Conservation (phyloP, 2,113 vertebrate species). For the Coturnix japonica region DNA sequence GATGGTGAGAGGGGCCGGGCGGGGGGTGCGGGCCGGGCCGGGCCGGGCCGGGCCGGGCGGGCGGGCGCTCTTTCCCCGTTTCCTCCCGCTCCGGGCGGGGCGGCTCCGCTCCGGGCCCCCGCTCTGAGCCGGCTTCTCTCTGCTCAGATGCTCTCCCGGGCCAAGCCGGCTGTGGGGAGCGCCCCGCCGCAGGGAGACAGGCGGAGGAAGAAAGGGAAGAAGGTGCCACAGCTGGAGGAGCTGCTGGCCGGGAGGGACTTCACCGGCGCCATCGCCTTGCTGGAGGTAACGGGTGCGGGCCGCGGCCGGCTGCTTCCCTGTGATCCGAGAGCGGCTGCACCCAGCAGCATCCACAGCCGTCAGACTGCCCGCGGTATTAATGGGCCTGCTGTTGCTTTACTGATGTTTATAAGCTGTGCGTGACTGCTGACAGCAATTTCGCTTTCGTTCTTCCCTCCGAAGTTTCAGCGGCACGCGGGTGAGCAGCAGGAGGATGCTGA, state of each 20-base stretch:
- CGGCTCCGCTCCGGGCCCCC: too few relatives aligned
- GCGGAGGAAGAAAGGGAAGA: constrained; percentile 86
- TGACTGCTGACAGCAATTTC: not conserved
- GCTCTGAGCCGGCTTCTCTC: not conserved
- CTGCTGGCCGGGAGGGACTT: constrained; percentile 90
- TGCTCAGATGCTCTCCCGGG: constrained; percentile 91
- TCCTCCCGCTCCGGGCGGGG: not conserved
- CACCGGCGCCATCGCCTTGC: constrained; percentile 89
- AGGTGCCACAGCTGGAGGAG: constrained; percentile 87
- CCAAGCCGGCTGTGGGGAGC: constrained; percentile 89
- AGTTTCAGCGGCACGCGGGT: constrained; percentile 92
- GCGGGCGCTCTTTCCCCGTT: not conserved
- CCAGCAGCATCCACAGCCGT: not conserved
- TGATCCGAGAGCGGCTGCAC: not conserved
- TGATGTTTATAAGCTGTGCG: too few relatives aligned
- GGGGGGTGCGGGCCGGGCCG: not conserved
- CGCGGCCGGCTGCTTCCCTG: not conserved
- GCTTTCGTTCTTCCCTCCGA: not conserved
- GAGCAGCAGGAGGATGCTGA: constrained; percentile 85
- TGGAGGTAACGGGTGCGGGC: constrained; percentile 83
- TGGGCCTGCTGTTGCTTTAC: not conserved
- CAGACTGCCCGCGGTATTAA: fast-evolving
- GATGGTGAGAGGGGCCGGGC: constrained; percentile 26
- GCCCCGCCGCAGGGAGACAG: constrained; percentile 77
- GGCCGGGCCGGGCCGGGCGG: not conserved